A percentile compares a stretch with the other conserved stretches of the same genome.
Evolutionary conservation across 1,140 invertebrate species (phyloP).

Genomic region (Neodiprion fabricii): DNA sequence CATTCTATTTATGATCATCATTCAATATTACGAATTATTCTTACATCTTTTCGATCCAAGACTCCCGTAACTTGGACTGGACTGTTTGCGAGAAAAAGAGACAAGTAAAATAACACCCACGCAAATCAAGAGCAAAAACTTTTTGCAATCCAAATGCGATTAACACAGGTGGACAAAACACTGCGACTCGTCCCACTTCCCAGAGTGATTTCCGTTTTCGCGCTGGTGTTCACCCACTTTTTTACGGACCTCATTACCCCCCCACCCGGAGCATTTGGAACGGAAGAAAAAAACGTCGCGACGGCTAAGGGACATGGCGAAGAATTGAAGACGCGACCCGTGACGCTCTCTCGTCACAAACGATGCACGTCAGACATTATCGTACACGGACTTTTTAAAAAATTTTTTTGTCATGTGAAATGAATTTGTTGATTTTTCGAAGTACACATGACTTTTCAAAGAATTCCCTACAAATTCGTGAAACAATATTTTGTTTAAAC

Average conservation of each 20-base stretch:
- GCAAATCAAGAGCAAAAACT: neutral
- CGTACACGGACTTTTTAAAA: no score
- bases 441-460: no score
- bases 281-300: neutral
- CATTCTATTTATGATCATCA: no score
- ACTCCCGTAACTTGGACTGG: no score
- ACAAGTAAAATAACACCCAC: neutral
- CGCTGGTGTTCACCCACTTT: neutral
- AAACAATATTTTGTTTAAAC: no score
- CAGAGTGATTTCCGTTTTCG: neutral
- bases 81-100: neutral
- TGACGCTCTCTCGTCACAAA: neutral
- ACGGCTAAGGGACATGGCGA: neutral
- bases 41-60: no score
- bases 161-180: neutral
- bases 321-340: neutral
- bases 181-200: neutral
- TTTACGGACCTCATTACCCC: neutral
- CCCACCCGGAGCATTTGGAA: neutral
- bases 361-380: neutral
- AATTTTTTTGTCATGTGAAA: no score
- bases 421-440: no score
- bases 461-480: no score
- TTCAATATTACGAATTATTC: no score
- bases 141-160: neutral